These are phyloP conservation scores for Corbicula japonica DNA, from an alignment of 2,888 invertebrate genomes.

Conservation along the genomic window DNA sequence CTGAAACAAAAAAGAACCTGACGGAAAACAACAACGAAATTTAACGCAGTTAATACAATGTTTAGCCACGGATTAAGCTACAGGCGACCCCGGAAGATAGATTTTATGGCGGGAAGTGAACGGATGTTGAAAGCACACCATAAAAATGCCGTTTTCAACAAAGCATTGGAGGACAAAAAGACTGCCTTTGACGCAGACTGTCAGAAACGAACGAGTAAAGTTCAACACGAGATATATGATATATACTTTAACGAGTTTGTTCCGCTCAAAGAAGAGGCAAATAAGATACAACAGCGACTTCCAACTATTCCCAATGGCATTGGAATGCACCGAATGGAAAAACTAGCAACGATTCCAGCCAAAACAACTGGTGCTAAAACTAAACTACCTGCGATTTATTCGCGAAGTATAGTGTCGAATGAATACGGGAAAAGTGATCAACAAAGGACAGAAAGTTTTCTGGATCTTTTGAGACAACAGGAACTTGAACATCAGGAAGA, in stretches of 20 bases:
- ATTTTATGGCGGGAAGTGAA: slow-evolving; percentile 63
- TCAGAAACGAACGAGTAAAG: slow-evolving; percentile 53
- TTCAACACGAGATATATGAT: slow-evolving; percentile 64
- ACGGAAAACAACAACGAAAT: too few relatives aligned
- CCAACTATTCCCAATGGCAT: slow-evolving; percentile 19
- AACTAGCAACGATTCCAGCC: slow-evolving; percentile 38
- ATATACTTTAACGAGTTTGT: slow-evolving; percentile 65
- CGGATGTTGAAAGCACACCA: slow-evolving; percentile 62
- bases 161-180: slow-evolving; percentile 54
- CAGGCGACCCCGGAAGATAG: slow-evolving; percentile 23
- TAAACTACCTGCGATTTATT: slow-evolving; percentile 30
- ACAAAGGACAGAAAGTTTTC: slow-evolving; percentile 13
- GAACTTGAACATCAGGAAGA: slow-evolving; percentile 5
- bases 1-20: too few relatives aligned
- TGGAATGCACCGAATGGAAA: slow-evolving; percentile 21
- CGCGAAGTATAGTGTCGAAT: slow-evolving; percentile 9
- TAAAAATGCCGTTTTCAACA: slow-evolving; percentile 58
- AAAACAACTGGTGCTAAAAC: neutral
- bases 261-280: slow-evolving; percentile 54
- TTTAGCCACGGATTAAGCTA: slow-evolving; percentile 2
- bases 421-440: neutral
- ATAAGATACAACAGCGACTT: slow-evolving; percentile 17
- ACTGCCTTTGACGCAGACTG: slow-evolving; percentile 44
- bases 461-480: slow-evolving; percentile 20
- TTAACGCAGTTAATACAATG: too few relatives aligned